Evolutionary conservation across 2,888 invertebrate species (phyloP), one percentile per base, ranked within the genome.

Genomic region (Oscheius sp.): DNA sequence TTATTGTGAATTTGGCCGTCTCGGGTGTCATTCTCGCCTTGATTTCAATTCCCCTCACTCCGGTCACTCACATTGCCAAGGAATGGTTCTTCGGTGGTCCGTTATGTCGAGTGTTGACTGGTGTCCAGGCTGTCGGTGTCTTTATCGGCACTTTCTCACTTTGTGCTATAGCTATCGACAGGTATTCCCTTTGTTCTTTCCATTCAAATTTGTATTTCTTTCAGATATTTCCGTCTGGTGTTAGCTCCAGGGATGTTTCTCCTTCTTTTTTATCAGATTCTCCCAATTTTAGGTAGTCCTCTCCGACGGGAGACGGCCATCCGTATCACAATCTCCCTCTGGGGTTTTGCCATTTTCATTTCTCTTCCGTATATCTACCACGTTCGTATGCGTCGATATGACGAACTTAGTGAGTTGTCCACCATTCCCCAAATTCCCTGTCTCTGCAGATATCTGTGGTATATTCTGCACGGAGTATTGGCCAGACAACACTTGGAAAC

Each of bases 61-160:
- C 97, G 0, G 90, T 96, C 0, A 95, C 96, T 89, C 93, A 95
- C 0, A 96, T 97, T 88, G 91, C 94, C 83, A 93, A 90, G 69
- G 92, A 93, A 59, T 98, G 98, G 97, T 92, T 94, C 63, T 96
- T 98, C 90, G 97, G 97, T 0, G 92, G 92, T 29, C 91, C 93
- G 0, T 91, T 97, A 76, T 98, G 98, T 88, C 95, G 95, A 89
- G 90, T 96, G 85, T 94, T 95, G 80, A 93, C 96, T 73, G 95
- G 94, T 90, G 93, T 94, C 69, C 95, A 95, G 89, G 96, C 95
- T 68, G 94, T 95, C 87, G 95, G 95, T 89, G 95, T 98, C 82
- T 97, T 97, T 91, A 95, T 97, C 88, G 96, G 96, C 77, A 96
- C 96, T 1, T 91, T 97, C 85, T 97, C 97, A 7, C 92, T 98